phyloP scores from a whole-genome alignment of 2,888 invertebrate genomes.

The Eledone cirrhosa region DNA sequence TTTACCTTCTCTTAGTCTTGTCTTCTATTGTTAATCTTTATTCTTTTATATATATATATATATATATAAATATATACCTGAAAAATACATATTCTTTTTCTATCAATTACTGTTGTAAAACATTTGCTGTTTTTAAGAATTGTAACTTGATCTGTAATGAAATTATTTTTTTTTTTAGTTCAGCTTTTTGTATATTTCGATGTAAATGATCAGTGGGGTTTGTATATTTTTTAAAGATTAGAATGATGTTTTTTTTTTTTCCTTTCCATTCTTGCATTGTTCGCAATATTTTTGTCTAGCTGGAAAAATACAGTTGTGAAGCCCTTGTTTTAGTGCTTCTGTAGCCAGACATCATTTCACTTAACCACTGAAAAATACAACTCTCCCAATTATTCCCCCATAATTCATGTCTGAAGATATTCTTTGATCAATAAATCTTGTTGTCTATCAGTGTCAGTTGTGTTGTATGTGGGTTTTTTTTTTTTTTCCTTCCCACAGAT shows the following conservation, averaged over 20 bases:
- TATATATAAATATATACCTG: no score
- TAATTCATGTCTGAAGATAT: neutral
- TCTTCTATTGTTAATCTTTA: no score
- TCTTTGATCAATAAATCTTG: conserved; percentile 26
- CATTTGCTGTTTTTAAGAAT: conserved; percentile 8
- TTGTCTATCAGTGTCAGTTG: neutral
- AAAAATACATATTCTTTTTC: no score
- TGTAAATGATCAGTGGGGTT: neutral
- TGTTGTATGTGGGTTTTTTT: neutral
- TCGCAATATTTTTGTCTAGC: no score
- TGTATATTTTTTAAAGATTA: no score
- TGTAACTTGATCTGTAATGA: neutral
- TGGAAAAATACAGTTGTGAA: no score
- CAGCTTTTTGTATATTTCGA: conserved; percentile 23
- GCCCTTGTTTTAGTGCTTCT: neutral
- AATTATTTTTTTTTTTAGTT: conserved; percentile 22
- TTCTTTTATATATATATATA: no score
- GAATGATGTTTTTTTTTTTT: no score
- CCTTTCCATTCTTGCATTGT: no score
- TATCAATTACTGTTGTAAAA: conserved; percentile 18
- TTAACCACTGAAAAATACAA: neutral
- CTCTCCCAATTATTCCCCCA: neutral
- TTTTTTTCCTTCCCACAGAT: neutral
- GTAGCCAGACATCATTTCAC: conserved; percentile 11
- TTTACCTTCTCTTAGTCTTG: no score